Evolutionary conservation across 1,140 invertebrate genomes (phyloP).

Genomic region (Ylistrum balloti): DNA sequence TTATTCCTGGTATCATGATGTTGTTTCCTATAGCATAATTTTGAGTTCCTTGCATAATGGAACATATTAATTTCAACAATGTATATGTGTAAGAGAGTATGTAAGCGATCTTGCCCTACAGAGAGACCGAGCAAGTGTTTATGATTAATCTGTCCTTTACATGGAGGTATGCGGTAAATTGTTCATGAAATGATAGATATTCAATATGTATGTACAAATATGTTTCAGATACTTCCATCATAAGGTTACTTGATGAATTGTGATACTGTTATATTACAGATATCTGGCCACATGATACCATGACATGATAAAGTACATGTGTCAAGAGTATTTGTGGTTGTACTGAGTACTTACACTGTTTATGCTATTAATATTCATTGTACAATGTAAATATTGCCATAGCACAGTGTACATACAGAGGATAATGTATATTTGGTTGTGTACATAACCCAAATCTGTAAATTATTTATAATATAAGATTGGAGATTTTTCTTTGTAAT

Average conservation of each 20-base stretch:
- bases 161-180: too few species aligned
- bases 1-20: too few species aligned
- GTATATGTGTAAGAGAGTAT: too few species aligned
- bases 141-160: too few species aligned
- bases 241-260: not conserved
- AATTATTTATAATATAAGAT: slow-evolving; percentile 36
- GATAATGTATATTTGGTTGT: slow-evolving; percentile 7
- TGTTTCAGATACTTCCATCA: too few species aligned
- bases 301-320: not conserved
- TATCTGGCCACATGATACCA: not conserved
- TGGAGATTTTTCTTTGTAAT: slow-evolving; percentile 16
- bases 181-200: too few species aligned
- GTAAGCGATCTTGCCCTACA: too few species aligned
- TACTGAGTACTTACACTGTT: not conserved
- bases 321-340: not conserved
- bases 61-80: too few species aligned
- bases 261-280: not conserved
- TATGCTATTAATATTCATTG: not conserved
- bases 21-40: too few species aligned
- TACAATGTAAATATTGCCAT: not conserved
- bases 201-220: too few species aligned
- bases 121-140: too few species aligned
- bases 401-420: not conserved
- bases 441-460: not conserved
- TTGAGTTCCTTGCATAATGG: too few species aligned